Evolutionary conservation across 2,113 vertebrate genomes (phyloP).

Genomic region (Pseudopipra pipra): DNA sequence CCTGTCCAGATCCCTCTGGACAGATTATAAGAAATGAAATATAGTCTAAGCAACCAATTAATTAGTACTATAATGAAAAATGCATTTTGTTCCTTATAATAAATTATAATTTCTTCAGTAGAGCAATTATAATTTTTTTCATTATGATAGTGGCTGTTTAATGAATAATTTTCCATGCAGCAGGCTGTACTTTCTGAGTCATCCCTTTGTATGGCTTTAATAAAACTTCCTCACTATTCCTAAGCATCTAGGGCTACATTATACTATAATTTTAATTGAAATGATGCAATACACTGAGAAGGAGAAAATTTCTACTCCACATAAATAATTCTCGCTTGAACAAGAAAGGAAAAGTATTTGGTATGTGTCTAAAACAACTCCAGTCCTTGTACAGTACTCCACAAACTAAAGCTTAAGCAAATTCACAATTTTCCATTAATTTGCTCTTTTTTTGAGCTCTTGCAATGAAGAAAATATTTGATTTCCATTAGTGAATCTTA

Average conservation of each 20-base stretch:
- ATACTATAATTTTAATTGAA: background rate
- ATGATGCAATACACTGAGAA: background rate
- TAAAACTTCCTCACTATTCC: background rate
- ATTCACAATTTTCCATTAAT: background rate
- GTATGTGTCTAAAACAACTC: background rate
- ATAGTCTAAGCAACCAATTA: background rate
- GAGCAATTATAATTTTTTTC: background rate
- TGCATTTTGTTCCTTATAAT: accelerated
- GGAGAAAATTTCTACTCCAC: background rate
- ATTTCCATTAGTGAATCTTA: background rate
- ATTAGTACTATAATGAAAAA: background rate
- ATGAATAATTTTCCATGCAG: background rate
- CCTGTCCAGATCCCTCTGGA: background rate
- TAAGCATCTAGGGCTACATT: background rate
- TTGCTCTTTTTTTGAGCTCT: accelerated
- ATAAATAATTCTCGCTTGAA: background rate
- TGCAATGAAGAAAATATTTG: background rate
- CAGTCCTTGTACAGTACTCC: background rate
- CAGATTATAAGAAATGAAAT: background rate
- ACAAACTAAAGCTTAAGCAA: background rate
- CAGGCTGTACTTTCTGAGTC: background rate
- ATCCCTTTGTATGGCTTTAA: background rate
- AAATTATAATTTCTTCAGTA: background rate
- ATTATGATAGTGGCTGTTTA: background rate
- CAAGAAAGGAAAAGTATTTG: background rate